Percentiles rank a stretch among this genome's conserved stretches.
Evolutionary conservation across 2,888 invertebrate species (phyloP).

Genomic region (Agriopis leucophaearia): DNA sequence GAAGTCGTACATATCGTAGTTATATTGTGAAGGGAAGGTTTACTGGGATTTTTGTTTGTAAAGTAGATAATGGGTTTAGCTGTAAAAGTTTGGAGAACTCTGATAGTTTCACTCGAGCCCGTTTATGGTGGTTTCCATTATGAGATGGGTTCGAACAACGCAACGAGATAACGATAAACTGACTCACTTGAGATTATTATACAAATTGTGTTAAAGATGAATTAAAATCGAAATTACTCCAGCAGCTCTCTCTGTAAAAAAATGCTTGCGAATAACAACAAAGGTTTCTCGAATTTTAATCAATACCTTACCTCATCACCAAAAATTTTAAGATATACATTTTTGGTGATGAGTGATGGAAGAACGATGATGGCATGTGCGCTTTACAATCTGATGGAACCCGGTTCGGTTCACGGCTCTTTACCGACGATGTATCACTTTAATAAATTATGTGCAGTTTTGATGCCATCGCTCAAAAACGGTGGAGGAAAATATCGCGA

Average conservation of each 20-base stretch:
- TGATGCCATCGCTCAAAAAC: no score
- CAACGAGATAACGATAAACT: background rate
- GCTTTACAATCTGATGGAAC: no score
- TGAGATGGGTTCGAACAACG: constrained; percentile 14
- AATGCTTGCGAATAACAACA: no score
- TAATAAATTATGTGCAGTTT: no score
- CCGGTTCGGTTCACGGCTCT: no score
- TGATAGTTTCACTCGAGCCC: constrained; percentile 25
- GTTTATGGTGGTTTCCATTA: constrained; percentile 27
- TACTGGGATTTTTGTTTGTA: constrained; percentile 49
- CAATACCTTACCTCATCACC: no score
- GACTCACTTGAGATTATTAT: background rate
- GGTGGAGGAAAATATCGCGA: no score
- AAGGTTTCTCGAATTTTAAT: no score
- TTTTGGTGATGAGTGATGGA: no score
- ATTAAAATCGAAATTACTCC: background rate
- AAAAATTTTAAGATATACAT: no score
- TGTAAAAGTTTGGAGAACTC: constrained; percentile 33
- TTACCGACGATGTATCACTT: no score
- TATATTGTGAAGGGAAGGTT: constrained; percentile 40
- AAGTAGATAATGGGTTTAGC: constrained; percentile 45
- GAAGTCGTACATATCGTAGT: constrained; percentile 40
- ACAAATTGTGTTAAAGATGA: background rate
- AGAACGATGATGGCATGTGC: no score
- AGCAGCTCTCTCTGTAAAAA: background rate